Conservation (phyloP, 2,797 vertebrate genomes). For the Novumbra hubbsi region DNA sequence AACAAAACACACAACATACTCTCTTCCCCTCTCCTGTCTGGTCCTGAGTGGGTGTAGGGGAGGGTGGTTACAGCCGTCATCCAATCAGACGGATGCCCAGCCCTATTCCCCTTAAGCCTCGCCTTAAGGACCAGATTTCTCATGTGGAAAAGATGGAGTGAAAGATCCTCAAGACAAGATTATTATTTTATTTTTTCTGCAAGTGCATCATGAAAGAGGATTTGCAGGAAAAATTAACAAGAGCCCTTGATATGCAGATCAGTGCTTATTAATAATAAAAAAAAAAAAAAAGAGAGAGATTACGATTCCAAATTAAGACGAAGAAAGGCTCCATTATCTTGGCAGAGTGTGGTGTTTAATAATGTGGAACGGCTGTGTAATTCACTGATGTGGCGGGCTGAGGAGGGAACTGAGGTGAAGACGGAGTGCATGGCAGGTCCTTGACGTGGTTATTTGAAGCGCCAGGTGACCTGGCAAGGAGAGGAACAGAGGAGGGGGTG, state of each 20-base stretch:
- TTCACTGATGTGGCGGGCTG: slow-evolving; percentile 70
- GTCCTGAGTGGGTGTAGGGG: slow-evolving; percentile 4
- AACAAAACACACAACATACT: background rate
- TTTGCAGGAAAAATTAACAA: slow-evolving; percentile 78
- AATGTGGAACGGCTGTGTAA: slow-evolving; percentile 77
- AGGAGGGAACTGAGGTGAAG: slow-evolving; percentile 35
- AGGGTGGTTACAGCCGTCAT: background rate
- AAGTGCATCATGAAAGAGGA: slow-evolving; percentile 57
- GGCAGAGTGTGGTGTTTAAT: slow-evolving; percentile 85
- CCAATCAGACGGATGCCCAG: background rate
- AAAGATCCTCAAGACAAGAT: slow-evolving; percentile 56
- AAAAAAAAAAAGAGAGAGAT: slow-evolving; percentile 86
- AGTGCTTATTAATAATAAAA: slow-evolving; percentile 83
- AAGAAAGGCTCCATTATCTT: slow-evolving; percentile 85
- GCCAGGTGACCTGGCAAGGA: background rate
- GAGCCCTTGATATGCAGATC: slow-evolving; percentile 84
- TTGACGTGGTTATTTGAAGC: slow-evolving; percentile 1
- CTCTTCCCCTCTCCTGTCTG: background rate
- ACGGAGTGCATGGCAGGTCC: background rate
- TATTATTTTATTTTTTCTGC: slow-evolving; percentile 50
- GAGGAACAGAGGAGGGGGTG: background rate
- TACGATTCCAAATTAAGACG: slow-evolving; percentile 85
- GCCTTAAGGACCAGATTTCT: background rate
- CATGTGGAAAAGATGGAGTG: slow-evolving; percentile 48
- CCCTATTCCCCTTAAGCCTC: background rate